Evolutionary conservation across 2,888 invertebrate species (phyloP), one percentile per base, ranked within the genome.

Genomic region (Crematogaster levior): DNA sequence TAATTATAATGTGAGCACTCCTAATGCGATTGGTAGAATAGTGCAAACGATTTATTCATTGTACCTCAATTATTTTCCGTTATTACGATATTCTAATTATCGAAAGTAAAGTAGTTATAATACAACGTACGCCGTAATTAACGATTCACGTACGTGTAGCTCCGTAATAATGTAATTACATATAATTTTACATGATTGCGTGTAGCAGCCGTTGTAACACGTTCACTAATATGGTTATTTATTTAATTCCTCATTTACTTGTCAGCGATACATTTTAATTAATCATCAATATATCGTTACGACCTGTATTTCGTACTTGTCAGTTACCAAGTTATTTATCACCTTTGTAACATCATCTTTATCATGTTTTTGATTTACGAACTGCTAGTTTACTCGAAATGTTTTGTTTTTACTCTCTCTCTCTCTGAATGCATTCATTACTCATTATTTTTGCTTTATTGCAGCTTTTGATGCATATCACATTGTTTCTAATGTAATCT

Each of bases 181-280:
- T 74, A 74, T 73, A 73, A 73, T 73, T 46, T 73, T 21, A 30
- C 40, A 34, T 34, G 61, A 61, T 74, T 7, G 61, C 46, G 61
- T 60, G 60, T 74, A 74, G 43, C 34, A 9, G n/a, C 30, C 34
- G 34, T 60, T 46, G 9, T 30, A 73, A 34, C 12, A 18, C 46
- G 24, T 34, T 10, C 46, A 18, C 24, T 61, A 61, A 74, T 48
- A 43, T 21, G 24, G 21, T 58, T 61, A 48, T 61, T 61, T 61
- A 60, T 74, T 74, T 48, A 61, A 73, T 60, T 60, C 15, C 30
- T 60, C 21, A 73, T 72, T 72, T 73, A 73, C 34, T 61, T 46
- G 30, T 74, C 61, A 73, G 21, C 43, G 46, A 74, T 61, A 18
- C 30, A 21, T 60, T 65, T 74, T 74, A 61, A 74, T 74, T 18